Conservation (phyloP, 2,113 vertebrate species). For the Aptenodytes forsteri region DNA sequence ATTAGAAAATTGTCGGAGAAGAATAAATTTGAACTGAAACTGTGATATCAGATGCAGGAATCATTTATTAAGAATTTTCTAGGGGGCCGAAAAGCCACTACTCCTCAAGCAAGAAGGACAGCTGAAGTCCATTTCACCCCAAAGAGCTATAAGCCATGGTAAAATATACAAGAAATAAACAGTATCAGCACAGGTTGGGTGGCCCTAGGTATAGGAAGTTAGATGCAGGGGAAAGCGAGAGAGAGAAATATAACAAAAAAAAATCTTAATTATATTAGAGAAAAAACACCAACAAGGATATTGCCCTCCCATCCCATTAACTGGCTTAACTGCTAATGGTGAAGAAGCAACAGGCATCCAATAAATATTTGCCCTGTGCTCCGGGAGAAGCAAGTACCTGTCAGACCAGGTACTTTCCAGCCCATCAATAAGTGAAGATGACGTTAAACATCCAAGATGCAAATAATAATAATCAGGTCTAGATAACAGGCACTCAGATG, state of each 20-base stretch:
- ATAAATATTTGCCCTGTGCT: background rate
- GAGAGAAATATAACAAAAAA: background rate
- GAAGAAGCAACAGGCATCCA: background rate
- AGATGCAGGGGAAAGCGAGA: background rate
- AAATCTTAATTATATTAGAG: background rate
- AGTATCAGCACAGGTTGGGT: background rate
- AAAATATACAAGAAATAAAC: background rate
- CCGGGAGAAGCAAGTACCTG: background rate
- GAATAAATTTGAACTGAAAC: background rate
- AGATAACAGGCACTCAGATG: background rate
- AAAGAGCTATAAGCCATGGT: background rate
- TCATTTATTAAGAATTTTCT: background rate
- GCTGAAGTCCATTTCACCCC: background rate
- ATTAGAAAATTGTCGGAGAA: background rate
- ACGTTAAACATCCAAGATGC: rapidly evolving
- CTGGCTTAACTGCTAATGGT: background rate
- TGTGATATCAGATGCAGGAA: background rate
- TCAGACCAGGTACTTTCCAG: background rate
- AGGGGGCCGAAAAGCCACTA: background rate
- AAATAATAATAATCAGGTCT: background rate
- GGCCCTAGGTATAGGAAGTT: background rate
- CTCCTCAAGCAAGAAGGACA: background rate
- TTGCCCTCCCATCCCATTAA: background rate
- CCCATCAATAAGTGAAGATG: background rate
- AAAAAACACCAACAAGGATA: background rate